Evolutionary conservation across 1,140 invertebrate genomes (phyloP), one percentile per base, ranked within the genome.

Genomic region (Vanessa atalanta): DNA sequence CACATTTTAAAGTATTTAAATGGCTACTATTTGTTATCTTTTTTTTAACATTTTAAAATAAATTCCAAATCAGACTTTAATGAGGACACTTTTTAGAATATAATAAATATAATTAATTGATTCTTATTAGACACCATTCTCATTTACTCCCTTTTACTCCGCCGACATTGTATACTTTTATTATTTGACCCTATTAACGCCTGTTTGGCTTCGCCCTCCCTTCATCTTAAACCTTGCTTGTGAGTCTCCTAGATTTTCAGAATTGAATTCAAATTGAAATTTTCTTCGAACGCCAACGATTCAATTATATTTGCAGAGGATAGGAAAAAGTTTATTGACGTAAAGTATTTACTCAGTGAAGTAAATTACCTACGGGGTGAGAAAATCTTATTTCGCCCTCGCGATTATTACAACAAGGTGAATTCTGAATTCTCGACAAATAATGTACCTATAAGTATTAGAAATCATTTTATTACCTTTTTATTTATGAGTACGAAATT

Each of bases 281-380:
- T 55, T 65, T 72, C 57, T 47, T 48, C 70, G 43, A 70, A 51
- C 60, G 64, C 14, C 13, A 78, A 65, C 47, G 64, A 75, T 70
- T 79, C 70, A 71, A 79, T 79, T 79, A 77, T 77, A 50, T 73
- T 67, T 77, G 47, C 68, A 66, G 72, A 66, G 60, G 72, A 68
- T 68, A 55, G 26, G 64, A 68, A 48, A 57, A 70, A 71, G 67
- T 66, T 73, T 63, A 73, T 71, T 13, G 57, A 16, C 16, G 51
- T 50, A 23, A 8, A 31, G 26, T n/a, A 26, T 26, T 50, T 65
- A 11, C 16, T 23, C 6, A 43, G 65, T 5, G 16, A 68, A 68
- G 55, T 55, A 53, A 55, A 68, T 68, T 55, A 55, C 8, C 3
- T 60, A 60, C 55, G 55, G 23, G 50, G 65, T 47, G 51, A 68